phyloP scores from a whole-genome alignment of 2,888 invertebrate species.

The Galerucella pusilla region DNA sequence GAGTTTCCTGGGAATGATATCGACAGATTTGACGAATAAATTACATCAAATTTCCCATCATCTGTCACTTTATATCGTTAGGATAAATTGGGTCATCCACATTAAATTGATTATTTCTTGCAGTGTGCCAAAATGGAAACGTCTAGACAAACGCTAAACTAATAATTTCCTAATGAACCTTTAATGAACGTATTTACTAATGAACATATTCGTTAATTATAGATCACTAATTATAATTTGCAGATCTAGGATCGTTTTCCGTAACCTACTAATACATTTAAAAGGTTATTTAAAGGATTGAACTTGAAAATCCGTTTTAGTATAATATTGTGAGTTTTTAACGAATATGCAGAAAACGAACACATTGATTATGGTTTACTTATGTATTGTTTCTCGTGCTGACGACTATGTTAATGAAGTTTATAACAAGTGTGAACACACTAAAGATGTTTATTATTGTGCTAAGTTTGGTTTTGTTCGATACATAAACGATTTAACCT shows the following conservation, averaged over 20 bases:
- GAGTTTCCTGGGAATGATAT: too few species aligned
- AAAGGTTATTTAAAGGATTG: not conserved
- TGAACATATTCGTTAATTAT: not conserved
- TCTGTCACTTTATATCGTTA: too few species aligned
- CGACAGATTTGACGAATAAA: too few species aligned
- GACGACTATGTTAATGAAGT: conserved; percentile 57
- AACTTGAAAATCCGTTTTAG: not conserved
- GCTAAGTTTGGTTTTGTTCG: conserved; percentile 56
- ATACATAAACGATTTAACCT: conserved; percentile 51
- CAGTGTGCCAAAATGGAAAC: too few species aligned
- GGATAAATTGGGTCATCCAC: too few species aligned
- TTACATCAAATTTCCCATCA: too few species aligned
- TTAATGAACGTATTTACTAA: too few species aligned
- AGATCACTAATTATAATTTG: not conserved
- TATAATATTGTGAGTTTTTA: not conserved
- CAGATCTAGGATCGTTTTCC: not conserved
- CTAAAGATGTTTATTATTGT: conserved; percentile 53
- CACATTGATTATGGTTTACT: not conserved
- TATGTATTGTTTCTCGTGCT: not conserved
- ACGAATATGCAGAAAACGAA: not conserved
- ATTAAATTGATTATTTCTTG: too few species aligned
- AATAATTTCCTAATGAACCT: too few species aligned
- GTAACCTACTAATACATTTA: conserved; percentile 1
- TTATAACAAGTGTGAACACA: conserved; percentile 49
- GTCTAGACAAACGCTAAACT: too few species aligned